Evolutionary conservation across 2,888 invertebrate species (phyloP).

Genomic region (Stenolophus ochropezus): DNA sequence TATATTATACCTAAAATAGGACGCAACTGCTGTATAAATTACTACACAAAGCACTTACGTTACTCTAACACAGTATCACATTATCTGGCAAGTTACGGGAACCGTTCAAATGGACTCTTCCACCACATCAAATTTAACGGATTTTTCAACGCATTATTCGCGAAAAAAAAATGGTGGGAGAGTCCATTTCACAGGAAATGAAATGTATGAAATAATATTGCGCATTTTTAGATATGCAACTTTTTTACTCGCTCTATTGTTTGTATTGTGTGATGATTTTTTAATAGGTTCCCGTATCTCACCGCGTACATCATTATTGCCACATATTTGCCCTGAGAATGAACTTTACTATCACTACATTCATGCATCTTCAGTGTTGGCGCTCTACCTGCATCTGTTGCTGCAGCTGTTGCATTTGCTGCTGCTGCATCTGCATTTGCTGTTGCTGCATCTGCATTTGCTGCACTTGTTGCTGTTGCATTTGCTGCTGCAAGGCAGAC

Average conservation of each 20-base stretch:
- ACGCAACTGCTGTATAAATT: slow-evolving; percentile 53
- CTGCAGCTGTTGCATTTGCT: slow-evolving; percentile 73
- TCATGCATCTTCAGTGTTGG: slow-evolving; percentile 63
- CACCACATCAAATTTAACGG: no score
- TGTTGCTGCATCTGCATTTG: slow-evolving; percentile 77
- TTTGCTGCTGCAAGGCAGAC: slow-evolving; percentile 71
- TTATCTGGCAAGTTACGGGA: not conserved
- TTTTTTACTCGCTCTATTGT: no score
- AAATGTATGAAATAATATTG: no score
- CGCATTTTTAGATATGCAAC: no score
- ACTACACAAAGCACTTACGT: slow-evolving; percentile 49
- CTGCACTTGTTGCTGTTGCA: slow-evolving; percentile 73
- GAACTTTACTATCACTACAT: slow-evolving; percentile 45
- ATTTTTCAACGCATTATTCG: no score
- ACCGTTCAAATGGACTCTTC: not conserved
- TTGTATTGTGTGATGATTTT: no score
- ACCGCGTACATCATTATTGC: slow-evolving; percentile 61
- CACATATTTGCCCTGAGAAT: slow-evolving; percentile 63
- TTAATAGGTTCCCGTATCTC: not conserved
- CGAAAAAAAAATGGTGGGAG: no score
- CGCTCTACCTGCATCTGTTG: slow-evolving; percentile 81
- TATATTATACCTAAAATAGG: slow-evolving; percentile 48
- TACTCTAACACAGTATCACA: slow-evolving; percentile 43
- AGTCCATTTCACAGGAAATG: no score
- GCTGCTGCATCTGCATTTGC: slow-evolving; percentile 75